A percentile compares a stretch with the other conserved stretches of the same genome.
Conservation (phyloP, 92 coral and sea anemone genomes). For the Zoanthus sociatus region DNA sequence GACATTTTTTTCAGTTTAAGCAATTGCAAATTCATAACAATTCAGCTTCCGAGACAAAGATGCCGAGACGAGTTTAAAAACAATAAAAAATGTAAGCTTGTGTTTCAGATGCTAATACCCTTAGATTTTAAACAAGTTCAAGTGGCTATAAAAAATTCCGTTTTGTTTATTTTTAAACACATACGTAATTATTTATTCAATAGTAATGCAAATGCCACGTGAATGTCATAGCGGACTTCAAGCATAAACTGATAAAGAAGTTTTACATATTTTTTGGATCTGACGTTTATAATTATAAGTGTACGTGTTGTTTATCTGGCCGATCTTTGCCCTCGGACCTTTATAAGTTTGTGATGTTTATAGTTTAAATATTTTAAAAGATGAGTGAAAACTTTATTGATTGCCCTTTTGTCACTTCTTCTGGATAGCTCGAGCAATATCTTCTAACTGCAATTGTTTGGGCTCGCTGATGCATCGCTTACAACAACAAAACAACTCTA, state of each 20-base stretch:
- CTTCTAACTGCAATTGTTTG: not conserved
- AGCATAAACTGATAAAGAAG: not conserved
- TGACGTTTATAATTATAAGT: not conserved
- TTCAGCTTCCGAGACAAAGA: too few relatives aligned
- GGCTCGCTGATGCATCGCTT: slow-evolving; percentile 4
- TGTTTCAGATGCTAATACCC: too few relatives aligned
- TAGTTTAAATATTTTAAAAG: not conserved
- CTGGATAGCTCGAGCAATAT: not conserved
- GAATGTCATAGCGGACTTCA: not conserved
- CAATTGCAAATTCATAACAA: too few relatives aligned
- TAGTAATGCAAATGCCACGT: not conserved
- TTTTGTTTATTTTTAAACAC: not conserved
- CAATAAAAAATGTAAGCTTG: too few relatives aligned
- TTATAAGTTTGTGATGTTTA: not conserved
- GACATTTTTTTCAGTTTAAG: too few relatives aligned
- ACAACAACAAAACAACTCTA: not conserved
- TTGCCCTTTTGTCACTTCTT: slow-evolving; percentile 16
- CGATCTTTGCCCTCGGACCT: not conserved
- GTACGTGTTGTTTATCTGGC: not conserved
- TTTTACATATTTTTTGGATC: not conserved
- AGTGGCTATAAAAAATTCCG: not conserved
- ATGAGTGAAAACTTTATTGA: not conserved
- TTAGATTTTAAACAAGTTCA: not conserved
- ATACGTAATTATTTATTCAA: not conserved
- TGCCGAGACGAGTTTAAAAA: too few relatives aligned